Percentiles rank a stretch among this genome's conserved stretches.
Evolutionary conservation across 2,113 vertebrate species (phyloP).

Genomic region (Desmodus rotundus): DNA sequence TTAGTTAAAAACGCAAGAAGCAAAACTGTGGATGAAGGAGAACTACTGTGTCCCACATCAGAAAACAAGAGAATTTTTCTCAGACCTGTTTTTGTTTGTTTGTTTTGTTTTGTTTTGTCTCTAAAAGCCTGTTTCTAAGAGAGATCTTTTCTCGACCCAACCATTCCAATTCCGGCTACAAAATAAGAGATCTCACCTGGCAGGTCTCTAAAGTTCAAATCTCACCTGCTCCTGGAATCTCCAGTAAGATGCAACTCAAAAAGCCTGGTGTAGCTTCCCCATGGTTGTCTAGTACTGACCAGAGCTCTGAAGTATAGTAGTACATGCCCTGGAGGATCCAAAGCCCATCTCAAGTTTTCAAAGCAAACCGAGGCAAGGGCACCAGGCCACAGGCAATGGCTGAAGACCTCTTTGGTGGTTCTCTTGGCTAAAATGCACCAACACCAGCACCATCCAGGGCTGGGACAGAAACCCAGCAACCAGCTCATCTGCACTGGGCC

Average conservation of each 20-base stretch:
- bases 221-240: background rate
- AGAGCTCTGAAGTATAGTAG: background rate
- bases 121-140: background rate
- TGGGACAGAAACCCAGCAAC: background rate
- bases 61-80: background rate
- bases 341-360: constrained; percentile 23
- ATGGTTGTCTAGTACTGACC: constrained; percentile 10
- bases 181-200: background rate
- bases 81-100: background rate
- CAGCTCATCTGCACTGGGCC: background rate
- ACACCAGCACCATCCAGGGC: background rate
- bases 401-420: background rate
- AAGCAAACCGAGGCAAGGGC: constrained; percentile 19
- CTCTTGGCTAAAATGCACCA: background rate
- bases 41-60: background rate
- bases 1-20: background rate
- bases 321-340: background rate
- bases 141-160: background rate
- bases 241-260: background rate
- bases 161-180: background rate
- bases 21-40: background rate
- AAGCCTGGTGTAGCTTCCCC: background rate
- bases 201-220: background rate
- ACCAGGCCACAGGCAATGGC: background rate
- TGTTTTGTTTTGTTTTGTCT: background rate